Percentiles rank a stretch among this genome's conserved stretches.
Evolutionary conservation across 2,888 invertebrate species (phyloP).

Genomic region (Cryptus armator): DNA sequence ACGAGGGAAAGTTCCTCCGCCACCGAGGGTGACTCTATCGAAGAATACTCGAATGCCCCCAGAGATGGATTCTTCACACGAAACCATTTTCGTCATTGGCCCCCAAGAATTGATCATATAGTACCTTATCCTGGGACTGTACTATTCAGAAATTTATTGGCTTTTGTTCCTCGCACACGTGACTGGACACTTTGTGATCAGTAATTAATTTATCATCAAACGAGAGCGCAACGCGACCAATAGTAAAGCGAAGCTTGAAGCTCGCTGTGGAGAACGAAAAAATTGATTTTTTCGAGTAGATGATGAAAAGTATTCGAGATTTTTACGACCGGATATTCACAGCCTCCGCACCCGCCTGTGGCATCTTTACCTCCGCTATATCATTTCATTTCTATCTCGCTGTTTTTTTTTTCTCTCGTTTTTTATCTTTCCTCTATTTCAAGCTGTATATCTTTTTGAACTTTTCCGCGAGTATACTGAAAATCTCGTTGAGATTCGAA

Average conservation of each 20-base stretch:
- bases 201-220: background rate
- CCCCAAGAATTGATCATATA: background rate
- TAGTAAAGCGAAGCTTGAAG: background rate
- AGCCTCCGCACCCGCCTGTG: background rate
- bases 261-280: background rate
- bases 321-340: background rate
- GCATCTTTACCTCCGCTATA: conserved; percentile 14
- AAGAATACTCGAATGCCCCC: conserved; percentile 17
- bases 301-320: conserved; percentile 14
- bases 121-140: too few species aligned
- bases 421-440: conserved; percentile 32
- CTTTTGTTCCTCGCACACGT: background rate
- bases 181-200: background rate
- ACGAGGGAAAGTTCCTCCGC: conserved; percentile 28
- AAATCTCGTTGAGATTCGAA: conserved; percentile 27
- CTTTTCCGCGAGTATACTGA: background rate
- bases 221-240: background rate
- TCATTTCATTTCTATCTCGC: background rate
- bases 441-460: conserved; percentile 43
- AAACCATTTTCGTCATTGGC: background rate
- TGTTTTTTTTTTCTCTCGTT: background rate
- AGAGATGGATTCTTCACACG: conserved; percentile 2
- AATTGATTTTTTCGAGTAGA: background rate
- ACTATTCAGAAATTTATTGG: conserved; percentile 5
- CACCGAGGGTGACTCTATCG: conserved; percentile 22